phyloP scores from a whole-genome alignment of 1,140 invertebrate genomes.

The Octopus sinensis region DNA sequence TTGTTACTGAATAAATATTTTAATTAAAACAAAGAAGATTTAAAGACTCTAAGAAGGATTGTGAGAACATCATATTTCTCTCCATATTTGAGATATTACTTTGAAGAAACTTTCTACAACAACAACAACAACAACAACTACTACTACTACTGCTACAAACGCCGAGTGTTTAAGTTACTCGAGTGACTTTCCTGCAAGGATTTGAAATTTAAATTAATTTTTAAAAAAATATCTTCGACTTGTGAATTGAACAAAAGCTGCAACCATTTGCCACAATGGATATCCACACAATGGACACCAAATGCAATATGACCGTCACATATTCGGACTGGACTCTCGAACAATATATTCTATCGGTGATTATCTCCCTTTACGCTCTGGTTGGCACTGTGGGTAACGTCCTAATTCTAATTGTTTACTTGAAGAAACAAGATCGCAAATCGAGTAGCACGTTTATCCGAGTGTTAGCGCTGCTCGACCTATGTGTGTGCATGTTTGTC shows the following conservation, averaged over 20 bases:
- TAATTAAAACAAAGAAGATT: background rate
- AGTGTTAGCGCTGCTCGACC: slow-evolving; percentile 39
- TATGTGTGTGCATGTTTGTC: slow-evolving; percentile 36
- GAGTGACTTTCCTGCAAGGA: background rate
- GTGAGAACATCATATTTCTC: background rate
- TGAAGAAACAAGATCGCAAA: slow-evolving; percentile 29
- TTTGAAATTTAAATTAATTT: background rate
- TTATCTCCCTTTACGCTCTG: slow-evolving; percentile 32
- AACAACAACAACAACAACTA: background rate
- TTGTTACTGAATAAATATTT: background rate
- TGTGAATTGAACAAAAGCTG: background rate
- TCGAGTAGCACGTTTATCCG: slow-evolving; percentile 43
- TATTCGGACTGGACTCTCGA: slow-evolving; percentile 8
- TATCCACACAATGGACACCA: background rate
- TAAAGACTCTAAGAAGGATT: background rate
- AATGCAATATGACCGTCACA: background rate
- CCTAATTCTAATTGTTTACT: slow-evolving; percentile 41
- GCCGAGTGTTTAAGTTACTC: background rate
- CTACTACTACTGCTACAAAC: background rate
- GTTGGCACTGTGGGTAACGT: slow-evolving; percentile 40
- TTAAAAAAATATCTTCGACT: background rate
- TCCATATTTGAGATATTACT: background rate
- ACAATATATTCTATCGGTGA: slow-evolving; percentile 23
- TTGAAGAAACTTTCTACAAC: no score
- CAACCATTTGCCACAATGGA: background rate